Evolutionary conservation across 2,113 vertebrate species (phyloP).

Genomic region (Chrysochloris asiatica): DNA sequence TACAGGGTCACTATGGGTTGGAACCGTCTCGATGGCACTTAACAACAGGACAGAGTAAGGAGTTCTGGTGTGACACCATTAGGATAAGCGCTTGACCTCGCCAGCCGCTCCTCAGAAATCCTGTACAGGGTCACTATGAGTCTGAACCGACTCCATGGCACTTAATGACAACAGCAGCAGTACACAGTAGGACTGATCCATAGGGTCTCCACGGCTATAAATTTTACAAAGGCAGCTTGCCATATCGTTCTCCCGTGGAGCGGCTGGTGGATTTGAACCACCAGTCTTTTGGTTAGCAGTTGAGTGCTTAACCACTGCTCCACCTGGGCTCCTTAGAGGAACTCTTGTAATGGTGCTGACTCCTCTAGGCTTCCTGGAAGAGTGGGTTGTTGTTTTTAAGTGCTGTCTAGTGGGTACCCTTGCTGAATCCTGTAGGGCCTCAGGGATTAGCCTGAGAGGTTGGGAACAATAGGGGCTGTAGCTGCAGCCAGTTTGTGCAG

Average conservation of each 20-base stretch:
- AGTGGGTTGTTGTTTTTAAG: too few relatives aligned
- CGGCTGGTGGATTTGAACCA: not conserved
- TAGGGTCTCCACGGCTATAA: not conserved
- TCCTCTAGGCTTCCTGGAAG: constrained; percentile 33
- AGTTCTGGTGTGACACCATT: too few relatives aligned
- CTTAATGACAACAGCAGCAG: too few relatives aligned
- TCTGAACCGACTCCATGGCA: too few relatives aligned
- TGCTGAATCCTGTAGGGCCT: not conserved
- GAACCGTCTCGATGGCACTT: too few relatives aligned
- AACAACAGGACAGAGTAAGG: too few relatives aligned
- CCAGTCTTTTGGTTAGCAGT: not conserved
- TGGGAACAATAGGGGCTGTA: not conserved
- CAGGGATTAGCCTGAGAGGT: not conserved
- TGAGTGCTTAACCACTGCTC: not conserved
- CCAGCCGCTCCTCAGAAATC: too few relatives aligned
- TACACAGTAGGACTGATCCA: not conserved
- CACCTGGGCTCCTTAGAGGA: not conserved
- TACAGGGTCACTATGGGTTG: too few relatives aligned
- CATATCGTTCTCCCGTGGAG: not conserved
- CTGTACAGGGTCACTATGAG: too few relatives aligned
- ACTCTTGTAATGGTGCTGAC: not conserved
- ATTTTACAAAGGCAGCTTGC: not conserved
- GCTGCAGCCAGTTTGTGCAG: constrained; percentile 7
- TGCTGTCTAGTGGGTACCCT: too few relatives aligned
- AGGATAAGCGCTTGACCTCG: too few relatives aligned